These are phyloP conservation scores for Hoplostethus atlanticus DNA, from an alignment of 2,797 vertebrate species.

Conservation along the genomic window DNA sequence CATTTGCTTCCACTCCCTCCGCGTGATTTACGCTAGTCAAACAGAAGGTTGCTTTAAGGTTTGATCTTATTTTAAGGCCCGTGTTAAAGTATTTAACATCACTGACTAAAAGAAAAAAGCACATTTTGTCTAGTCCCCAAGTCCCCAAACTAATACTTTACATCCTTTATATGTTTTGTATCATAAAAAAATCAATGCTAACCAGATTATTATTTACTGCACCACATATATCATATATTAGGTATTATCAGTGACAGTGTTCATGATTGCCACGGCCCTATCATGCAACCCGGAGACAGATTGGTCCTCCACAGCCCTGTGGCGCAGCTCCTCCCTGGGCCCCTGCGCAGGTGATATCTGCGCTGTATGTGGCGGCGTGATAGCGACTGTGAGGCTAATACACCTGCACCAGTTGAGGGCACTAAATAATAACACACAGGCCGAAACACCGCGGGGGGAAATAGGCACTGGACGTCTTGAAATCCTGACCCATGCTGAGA, in stretches of 20 bases:
- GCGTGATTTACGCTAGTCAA: slow-evolving; percentile 56
- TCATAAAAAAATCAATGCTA: slow-evolving; percentile 20
- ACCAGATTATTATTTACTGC: slow-evolving; percentile 18
- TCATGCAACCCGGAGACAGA: slow-evolving; percentile 13
- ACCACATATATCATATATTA: background rate
- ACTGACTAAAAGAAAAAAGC: slow-evolving; percentile 14
- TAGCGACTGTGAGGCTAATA: slow-evolving; percentile 53
- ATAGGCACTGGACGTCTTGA: slow-evolving; percentile 18
- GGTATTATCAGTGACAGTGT: slow-evolving; percentile 25
- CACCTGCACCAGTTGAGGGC: slow-evolving; percentile 26
- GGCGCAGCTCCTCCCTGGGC: slow-evolving; percentile 20
- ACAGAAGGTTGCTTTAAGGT: slow-evolving; percentile 16
- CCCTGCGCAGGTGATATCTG: slow-evolving; percentile 33
- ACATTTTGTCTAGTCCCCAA: background rate
- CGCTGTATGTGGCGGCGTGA: slow-evolving; percentile 49
- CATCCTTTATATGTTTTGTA: slow-evolving; percentile 6
- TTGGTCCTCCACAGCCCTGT: slow-evolving; percentile 24
- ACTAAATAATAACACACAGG: slow-evolving; percentile 33
- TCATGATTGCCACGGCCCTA: slow-evolving; percentile 23
- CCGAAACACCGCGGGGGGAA: background rate
- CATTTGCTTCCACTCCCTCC: slow-evolving; percentile 40
- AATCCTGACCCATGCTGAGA: slow-evolving; percentile 35
- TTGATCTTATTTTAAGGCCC: slow-evolving; percentile 46
- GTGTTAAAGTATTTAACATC: slow-evolving; percentile 45
- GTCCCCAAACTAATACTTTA: background rate